These are phyloP conservation scores for Parnassius mnemosyne DNA, from an alignment of 2,888 invertebrate species.

Conservation along the genomic window DNA sequence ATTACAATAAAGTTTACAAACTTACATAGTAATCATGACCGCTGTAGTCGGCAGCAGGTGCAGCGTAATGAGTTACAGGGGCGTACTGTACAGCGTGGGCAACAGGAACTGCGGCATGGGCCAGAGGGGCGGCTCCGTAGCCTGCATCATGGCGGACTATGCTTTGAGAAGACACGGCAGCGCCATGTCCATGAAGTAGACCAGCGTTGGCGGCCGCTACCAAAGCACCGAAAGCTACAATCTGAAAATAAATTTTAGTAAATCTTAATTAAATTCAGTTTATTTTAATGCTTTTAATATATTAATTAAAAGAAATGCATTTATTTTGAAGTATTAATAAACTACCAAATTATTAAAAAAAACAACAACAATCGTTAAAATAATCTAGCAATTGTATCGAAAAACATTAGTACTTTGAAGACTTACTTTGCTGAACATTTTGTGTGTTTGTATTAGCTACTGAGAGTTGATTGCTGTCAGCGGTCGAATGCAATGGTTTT, in stretches of 20 bases:
- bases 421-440: slow-evolving; percentile 68
- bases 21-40: slow-evolving; percentile 42
- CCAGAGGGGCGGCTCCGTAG: slow-evolving; percentile 44
- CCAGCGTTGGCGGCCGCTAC: slow-evolving; percentile 71
- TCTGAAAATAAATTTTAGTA: slow-evolving; percentile 46
- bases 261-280: too few relatives aligned
- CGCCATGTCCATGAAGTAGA: slow-evolving; percentile 47
- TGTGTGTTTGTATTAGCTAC: slow-evolving; percentile 52
- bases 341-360: too few relatives aligned
- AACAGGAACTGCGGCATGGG: slow-evolving; percentile 34
- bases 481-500: slow-evolving; percentile 55
- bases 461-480: slow-evolving; percentile 59
- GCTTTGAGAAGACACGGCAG: slow-evolving; percentile 63
- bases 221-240: slow-evolving; percentile 64
- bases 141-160: slow-evolving; percentile 60
- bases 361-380: background rate
- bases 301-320: background rate
- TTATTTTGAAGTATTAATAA: too few relatives aligned
- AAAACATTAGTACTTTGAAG: slow-evolving; percentile 4
- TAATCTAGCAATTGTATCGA: background rate
- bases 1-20: too few relatives aligned
- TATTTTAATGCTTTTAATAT: too few relatives aligned
- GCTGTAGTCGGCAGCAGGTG: slow-evolving; percentile 32
- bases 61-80: slow-evolving; percentile 32
- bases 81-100: slow-evolving; percentile 33